These are phyloP conservation scores for Aleiodes testaceus DNA, from an alignment of 2,888 invertebrate species.

Conservation along the genomic window DNA sequence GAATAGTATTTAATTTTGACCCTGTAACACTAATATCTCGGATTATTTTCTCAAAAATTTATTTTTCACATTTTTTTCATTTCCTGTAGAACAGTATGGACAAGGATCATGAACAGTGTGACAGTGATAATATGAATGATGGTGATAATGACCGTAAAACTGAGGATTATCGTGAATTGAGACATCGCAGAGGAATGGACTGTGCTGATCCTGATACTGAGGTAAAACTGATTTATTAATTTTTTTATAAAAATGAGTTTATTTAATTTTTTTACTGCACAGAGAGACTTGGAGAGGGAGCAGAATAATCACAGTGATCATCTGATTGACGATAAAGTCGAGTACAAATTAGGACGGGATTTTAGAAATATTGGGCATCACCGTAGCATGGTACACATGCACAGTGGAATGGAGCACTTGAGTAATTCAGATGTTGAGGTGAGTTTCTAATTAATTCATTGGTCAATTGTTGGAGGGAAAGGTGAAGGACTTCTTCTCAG, in stretches of 20 bases:
- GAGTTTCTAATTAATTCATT: constrained; percentile 18
- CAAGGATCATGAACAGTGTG: constrained; percentile 39
- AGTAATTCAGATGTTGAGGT: constrained; percentile 68
- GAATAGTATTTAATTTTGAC: constrained; percentile 12
- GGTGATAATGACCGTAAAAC: constrained; percentile 37
- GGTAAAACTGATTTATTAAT: constrained; percentile 42
- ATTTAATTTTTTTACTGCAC: constrained; percentile 7
- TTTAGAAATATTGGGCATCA: constrained; percentile 65
- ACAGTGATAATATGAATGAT: constrained; percentile 42
- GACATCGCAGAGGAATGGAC: constrained; percentile 47
- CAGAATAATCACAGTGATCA: constrained; percentile 66
- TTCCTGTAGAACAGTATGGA: constrained; percentile 32
- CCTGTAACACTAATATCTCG: constrained; percentile 2
- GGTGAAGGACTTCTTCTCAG: background rate
- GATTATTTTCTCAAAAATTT: background rate
- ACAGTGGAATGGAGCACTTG: constrained; percentile 67
- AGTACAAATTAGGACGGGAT: constrained; percentile 66
- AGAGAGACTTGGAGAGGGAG: constrained; percentile 63
- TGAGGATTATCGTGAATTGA: constrained; percentile 30
- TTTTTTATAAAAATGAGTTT: constrained; percentile 16
- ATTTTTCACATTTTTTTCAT: background rate
- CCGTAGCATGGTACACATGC: constrained; percentile 66
- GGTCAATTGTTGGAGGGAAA: too few species aligned
- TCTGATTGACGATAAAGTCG: constrained; percentile 65
- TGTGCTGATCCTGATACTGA: constrained; percentile 51